Evolutionary conservation across 2,888 invertebrate genomes (phyloP).

Genomic region (Spodoptera picta): DNA sequence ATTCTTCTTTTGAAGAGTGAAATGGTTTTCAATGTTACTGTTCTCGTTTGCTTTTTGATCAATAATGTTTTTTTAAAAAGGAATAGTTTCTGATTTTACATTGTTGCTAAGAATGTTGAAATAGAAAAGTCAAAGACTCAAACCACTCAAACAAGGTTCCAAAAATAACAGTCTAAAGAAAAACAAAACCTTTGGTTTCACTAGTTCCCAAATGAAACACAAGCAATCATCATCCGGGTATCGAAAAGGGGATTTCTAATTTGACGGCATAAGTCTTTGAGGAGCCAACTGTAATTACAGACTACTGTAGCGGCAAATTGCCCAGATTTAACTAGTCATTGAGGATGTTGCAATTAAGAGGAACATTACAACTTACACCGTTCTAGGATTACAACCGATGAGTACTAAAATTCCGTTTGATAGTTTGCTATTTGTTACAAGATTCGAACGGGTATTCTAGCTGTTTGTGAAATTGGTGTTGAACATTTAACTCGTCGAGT

Average conservation of each 20-base stretch:
- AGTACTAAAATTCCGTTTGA: too few relatives aligned
- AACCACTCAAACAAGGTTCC: background rate
- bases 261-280: conserved; percentile 46
- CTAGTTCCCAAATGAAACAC: conserved; percentile 27
- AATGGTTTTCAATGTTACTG: background rate
- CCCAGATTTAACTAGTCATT: conserved; percentile 54
- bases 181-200: conserved; percentile 2
- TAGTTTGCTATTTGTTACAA: too few relatives aligned
- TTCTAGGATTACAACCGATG: conserved; percentile 32
- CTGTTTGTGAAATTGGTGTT: too few relatives aligned
- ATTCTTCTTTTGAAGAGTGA: background rate
- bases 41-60: too few relatives aligned
- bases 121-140: too few relatives aligned
- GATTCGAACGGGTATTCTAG: too few relatives aligned
- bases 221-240: conserved; percentile 55
- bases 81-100: too few relatives aligned
- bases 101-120: too few relatives aligned
- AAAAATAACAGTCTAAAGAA: background rate
- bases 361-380: conserved; percentile 34
- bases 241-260: conserved; percentile 51
- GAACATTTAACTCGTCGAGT: too few relatives aligned
- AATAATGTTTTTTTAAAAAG: too few relatives aligned
- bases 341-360: conserved; percentile 50
- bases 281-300: conserved; percentile 54
- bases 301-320: conserved; percentile 46